Percentiles rank a stretch among this genome's conserved stretches.
phyloP scores from a whole-genome alignment of 2,113 vertebrate species.

The Chlamydotis undulata region DNA sequence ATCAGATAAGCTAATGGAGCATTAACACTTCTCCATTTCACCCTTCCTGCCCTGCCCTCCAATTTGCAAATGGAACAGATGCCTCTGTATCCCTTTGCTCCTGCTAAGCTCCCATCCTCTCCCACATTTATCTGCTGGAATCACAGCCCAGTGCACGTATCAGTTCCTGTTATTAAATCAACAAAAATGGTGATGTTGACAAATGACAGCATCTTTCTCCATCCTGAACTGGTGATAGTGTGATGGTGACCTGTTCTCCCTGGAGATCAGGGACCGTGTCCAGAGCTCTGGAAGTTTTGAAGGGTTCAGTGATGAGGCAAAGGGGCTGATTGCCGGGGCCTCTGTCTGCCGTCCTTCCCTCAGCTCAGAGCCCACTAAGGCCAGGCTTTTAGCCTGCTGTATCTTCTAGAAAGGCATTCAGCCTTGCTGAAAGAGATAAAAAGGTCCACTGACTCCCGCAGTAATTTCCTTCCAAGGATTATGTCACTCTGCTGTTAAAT shows the following conservation, averaged over 20 bases:
- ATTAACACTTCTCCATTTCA: not conserved
- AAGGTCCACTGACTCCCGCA: not conserved
- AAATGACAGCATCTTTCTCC: not conserved
- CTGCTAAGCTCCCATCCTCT: not conserved
- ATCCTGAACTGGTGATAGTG: not conserved
- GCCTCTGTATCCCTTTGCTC: not conserved
- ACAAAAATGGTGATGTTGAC: not conserved
- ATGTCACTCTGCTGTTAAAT: not conserved
- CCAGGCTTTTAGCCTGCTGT: not conserved
- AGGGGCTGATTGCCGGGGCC: no score
- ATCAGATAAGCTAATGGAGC: slow-evolving; percentile 25
- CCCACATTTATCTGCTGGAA: not conserved
- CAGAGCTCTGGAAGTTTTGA: not conserved
- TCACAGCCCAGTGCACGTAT: not conserved
- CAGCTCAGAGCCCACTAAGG: not conserved
- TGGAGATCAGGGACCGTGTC: accelerated
- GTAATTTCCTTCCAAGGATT: not conserved
- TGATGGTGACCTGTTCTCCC: accelerated
- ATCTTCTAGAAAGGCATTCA: not conserved
- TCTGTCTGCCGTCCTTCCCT: not conserved
- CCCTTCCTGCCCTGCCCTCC: slow-evolving; percentile 59
- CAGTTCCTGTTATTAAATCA: not conserved
- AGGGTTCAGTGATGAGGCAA: not conserved
- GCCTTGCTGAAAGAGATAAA: not conserved
- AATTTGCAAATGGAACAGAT: not conserved